Evolutionary conservation across 2,888 invertebrate species (phyloP), one percentile per base, ranked within the genome.

Genomic region (Dascillus cervinus): DNA sequence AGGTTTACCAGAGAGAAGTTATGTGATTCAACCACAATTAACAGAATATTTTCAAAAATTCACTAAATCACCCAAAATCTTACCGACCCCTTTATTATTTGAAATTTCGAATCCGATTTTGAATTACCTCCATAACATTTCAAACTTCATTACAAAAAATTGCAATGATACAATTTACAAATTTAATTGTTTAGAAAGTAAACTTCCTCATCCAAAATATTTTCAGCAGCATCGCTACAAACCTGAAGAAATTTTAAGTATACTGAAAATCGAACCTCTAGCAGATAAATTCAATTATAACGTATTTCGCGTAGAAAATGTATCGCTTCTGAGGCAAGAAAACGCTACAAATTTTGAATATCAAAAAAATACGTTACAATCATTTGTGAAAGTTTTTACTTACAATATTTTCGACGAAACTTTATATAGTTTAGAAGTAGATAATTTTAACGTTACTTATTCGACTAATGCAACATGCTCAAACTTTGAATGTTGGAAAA

Each of bases 101-200:
- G 62, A 63, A 31, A 44, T 61, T 5, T 60, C 64, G 0, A 47
- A 46, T 31, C 58, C 61, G 2, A 43, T 65, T 8, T 22, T 63
- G 8, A 46, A 45, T 21, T 55, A 50, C 26, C 46, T 51, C 0
- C 40, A 49, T 29, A 47, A 49, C 28, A 32, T 58, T 12, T 42
- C 48, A 14, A 31, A 44, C 11, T 53, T 53, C 21, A 25, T 62
- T 4, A 34, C 30, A 4, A 37, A 45, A 15, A 44, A 53, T 27
- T 63, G 63, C 42, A 60, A 59, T 35, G 50, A 55, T 29, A 57
- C 58, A 1, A 30, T 32, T 2, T 43, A 53, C 29, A 59, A 58
- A 49, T 8, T 53, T n/a, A 44, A 50, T 26, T 62, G 62, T 37
- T 21, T 60, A 5, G 44, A 46, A 22, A 48, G 32, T 22, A 52